Base-by-base conservation (phyloP, 2,888 invertebrate genomes). In the Stenichneumon culpator region DNA sequence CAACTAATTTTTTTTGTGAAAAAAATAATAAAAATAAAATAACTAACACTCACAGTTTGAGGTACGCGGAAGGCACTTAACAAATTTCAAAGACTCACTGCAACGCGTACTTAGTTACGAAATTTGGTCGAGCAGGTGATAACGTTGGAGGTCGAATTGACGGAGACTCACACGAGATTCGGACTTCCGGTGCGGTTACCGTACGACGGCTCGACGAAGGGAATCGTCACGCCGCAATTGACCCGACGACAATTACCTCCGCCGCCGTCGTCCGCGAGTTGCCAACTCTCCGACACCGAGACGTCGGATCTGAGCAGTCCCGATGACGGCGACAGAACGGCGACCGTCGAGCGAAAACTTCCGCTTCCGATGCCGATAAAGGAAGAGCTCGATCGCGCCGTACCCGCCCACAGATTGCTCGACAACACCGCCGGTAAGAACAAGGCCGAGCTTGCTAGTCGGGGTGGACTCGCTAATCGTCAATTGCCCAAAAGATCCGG, bases 121-220 rank as follows among this genome's bases (percentile, higher is more conserved):
- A 84, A 83, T 83, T 82, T 73, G 63, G 7, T 84, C 83, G 36
- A 83, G 79, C 73, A 93, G 93, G 93, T 93, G 52, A 93, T 93
- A 77, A 92, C 92, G 19, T 87, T 93, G 79, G 93, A 93, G 80
- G 90, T 93, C 32, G 93, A 93, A 84, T 86, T 93, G 70, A 93
- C 93, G 92, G 98, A 98, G 92, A 98, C 98, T 0, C 98, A 98
- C 93, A 96, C 97, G 91, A 97, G 97, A 93, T 98, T 98, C 1
- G 98, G 98, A 6, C 95, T 98, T 82, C 97, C 97, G 0, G 96
- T 97, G 80, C 96, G 96, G 92, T 94, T 98, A 91, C 98, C 98
- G 5, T 97, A 97, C 91, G 97, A 98, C 89, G 96, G 95, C 92
- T 96, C 97, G 75, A 97, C 96, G 16, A 95, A 97, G 39, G 96